Evolutionary conservation across 2,888 invertebrate species (phyloP), one percentile per base, ranked within the genome.

Genomic region (Gymnoscelis rufifasciata): DNA sequence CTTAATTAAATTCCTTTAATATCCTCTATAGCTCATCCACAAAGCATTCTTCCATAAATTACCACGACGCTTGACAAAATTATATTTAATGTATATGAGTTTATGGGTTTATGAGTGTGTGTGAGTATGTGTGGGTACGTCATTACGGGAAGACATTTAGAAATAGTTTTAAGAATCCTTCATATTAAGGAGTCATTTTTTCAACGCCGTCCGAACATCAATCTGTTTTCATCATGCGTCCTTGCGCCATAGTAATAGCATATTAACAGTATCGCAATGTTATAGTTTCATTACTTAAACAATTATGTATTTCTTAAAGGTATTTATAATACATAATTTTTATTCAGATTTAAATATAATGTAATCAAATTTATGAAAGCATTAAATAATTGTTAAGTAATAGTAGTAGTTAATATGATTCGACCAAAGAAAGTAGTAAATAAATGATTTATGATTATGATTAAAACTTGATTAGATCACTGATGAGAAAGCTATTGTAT

Each of bases 101-200:
- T 68, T 19, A 12, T 31, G 24, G n/a, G 14, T 23, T 6, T 15
- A 19, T 19, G 11, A 10, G 11, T 11, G 26, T 6, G 7, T 69
- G 19, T 19, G 5, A 19, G 68, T 68, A 62, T 66, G 67, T 72
- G 75, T 73, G 75, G 68, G 71, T 77, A 70, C 72, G 73, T 83
- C 78, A 81, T 79, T 74, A 76, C 73, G 71, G 60, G 65, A 77
- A 75, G 75, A 80, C 80, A 83, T 84, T 84, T 78, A 60, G 71
- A 61, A 77, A 76, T 72, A 74, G 47, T 58, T 71, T 66, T 61
- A 71, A 74, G 74, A 71, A 74, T 77, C 67, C 71, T 77, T 81
- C 80, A 81, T 74, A 78, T 77, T 76, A 78, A 78, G 75, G 76
- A 78, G 77, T 69, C 68, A 73, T 79, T 84, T 86, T 83, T 81